Base-by-base conservation (phyloP, 2,888 invertebrate genomes). In the Dichetophora obliterata region DNA sequence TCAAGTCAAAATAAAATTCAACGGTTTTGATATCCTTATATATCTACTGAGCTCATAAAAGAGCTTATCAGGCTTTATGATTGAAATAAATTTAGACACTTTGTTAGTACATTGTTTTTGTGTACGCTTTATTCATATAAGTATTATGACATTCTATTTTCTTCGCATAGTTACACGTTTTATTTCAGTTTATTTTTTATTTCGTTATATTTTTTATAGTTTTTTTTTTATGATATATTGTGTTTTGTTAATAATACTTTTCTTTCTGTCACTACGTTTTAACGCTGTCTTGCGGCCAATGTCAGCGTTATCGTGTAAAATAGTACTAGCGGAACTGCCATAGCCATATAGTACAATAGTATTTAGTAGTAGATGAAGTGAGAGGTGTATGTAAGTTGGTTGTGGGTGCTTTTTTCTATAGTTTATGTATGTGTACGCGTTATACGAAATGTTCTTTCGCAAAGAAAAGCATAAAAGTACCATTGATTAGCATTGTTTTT, bases 51-150 rank as follows among this genome's bases (percentile, higher is more conserved):
- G 37, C 43, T 14, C 43, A 43, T 43, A 43, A 43, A 43, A 11
- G 1, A 2, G 11, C 3, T 11, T 43, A 11, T 43, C 43, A 43
- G 11, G 3, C 11, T 14, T 43, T 43, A 43, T 43, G 43, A 43
- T 43, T 43, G 4, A 2, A 43, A 43, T 37, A 43, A 43, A 43
- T 43, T 43, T 14, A 43, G 3, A 43, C 11, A 43, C 1, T 43
- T 43, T 11, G 3, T 11, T 43, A 11, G 11, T 43, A 43, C 43
- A 43, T 68, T 48, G 16, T 16, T 48, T 48, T 68, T 24, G 24
- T 77, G 75, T 80, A 80, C 80, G 79, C 80, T 79, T 78, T 80
- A 79, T 78, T 80, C 77, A 71, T 78, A 80, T 77, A 79, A 73
- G 75, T 80, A 79, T 77, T 66, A 74, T 78, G 79, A 77, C 76